Evolutionary conservation across 2,797 vertebrate species (phyloP), one percentile per base, ranked within the genome.

Genomic region (Yasuhikotakia modesta): DNA sequence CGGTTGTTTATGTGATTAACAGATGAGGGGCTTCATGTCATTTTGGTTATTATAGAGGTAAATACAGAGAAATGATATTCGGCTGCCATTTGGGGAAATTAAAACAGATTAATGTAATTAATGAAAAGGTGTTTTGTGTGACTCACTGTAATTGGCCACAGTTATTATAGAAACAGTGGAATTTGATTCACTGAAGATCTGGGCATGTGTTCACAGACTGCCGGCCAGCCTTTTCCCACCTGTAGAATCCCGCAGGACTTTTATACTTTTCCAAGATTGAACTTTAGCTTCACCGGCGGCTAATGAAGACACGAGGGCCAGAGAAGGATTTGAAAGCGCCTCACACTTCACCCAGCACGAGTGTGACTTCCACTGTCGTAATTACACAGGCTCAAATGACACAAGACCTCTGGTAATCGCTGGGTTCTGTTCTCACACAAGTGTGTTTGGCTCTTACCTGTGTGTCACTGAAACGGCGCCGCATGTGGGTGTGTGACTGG

Each of bases 301-400:
- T 43, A 24, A 77, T 57, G 16, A 35, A 13, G 21, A 3, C 74
- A 67, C 43, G 60, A 35, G 57, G 48, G 71, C 67, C 46, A 24
- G 39, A 48, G 45, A 35, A 79, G 46, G 73, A 27, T 53, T 17
- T 64, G 65, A 78, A 68, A 57, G 55, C 19, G 45, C 48, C 58
- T 30, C 52, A 55, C 27, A 63, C 67, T 46, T 58, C 52, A 57
- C 86, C 85, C 87, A 86, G 87, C 88, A 84, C 89, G 70, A 79
- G 87, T 86, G 86, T 87, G 89, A 90, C 92, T 90, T 92, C 88
- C 91, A 87, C 89, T 90, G 90, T 92, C 90, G 90, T 93, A 92
- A 93, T 93, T 93, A 93, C 91, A 92, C 87, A 88, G 88, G 90
- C 87, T 91, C 92, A 92, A 91, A 89, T 81, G 87, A 90, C 91